Evolutionary conservation across 2,113 vertebrate species (phyloP), one percentile per base, ranked within the genome.

Genomic region (Cettia cetti): DNA sequence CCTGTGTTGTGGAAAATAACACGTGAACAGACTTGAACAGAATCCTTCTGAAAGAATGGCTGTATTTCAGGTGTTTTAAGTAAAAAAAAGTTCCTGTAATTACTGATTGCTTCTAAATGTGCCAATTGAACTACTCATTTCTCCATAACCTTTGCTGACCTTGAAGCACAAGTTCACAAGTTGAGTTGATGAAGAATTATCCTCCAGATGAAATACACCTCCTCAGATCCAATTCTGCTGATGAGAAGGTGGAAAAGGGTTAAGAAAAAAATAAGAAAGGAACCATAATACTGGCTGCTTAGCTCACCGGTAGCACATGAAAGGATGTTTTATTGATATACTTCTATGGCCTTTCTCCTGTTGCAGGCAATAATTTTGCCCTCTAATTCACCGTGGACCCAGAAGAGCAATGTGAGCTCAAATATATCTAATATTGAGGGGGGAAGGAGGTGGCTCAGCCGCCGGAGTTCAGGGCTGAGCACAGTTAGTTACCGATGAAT

Each of bases 331-430:
- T 90, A 49, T 10, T 93, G 88, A 76, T 90, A 72, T 50, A 85
- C 70, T 87, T 94, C 84, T 59, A 30, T 15, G 40, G 60, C 88
- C 56, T 93, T 92, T 96, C 86, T 83, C 79, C 64, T 71, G 79
- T 75, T 90, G 77, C 80, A 75, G 69, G 90, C 82, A 93, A 72
- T 95, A 89, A 94, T 94, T 94, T 95, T 75, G 53, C 60, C 75
- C 21, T 86, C 60, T 78, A 85, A 59, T 45, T 96, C 76, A 71
- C 60, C 30, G 3, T 4, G 52, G 86, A 13, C 76, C 69, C 92
- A 82, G 80, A 92, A 90, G 72, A 93, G 82, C 56, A 42, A 30
- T n/a, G 47, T 86, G 86, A 93, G 40, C 90, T 93, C 72, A 45
- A 90, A 90, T 78, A 71, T n/a, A 61, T 83, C 64, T 79, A 8